A percentile compares a stretch with the other conserved stretches of the same genome.
Conservation (phyloP, 2,797 vertebrate genomes). For the Pangasius mekongensis region DNA sequence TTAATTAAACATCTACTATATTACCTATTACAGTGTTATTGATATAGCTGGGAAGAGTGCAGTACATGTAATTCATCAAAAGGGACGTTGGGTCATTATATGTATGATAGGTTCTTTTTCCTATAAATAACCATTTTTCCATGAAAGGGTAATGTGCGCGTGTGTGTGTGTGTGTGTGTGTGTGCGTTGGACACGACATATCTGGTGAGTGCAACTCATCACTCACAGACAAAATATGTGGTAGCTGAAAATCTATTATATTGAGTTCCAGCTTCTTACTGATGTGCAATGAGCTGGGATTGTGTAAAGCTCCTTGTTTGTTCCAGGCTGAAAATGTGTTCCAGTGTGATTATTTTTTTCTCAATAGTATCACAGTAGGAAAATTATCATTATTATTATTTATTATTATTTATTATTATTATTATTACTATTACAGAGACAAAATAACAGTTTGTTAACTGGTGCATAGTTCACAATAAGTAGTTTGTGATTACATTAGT, state of each 20-base stretch:
- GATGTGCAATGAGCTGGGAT: constrained; percentile 27
- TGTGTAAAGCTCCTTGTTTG: constrained; percentile 37
- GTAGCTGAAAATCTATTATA: constrained; percentile 47
- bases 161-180: neutral
- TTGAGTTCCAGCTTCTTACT: constrained; percentile 33
- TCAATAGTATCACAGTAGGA: constrained; percentile 11
- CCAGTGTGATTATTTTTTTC: neutral
- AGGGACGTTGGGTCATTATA: neutral
- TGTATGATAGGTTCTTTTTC: neutral
- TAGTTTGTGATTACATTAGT: neutral
- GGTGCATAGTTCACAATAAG: no score
- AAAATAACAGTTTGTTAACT: no score
- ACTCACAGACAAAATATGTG: constrained; percentile 23
- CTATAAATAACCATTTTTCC: neutral
- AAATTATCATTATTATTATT: neutral
- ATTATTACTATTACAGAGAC: neutral
- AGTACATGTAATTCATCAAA: neutral
- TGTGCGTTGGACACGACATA: neutral
- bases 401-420: neutral
- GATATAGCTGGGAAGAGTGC: neutral
- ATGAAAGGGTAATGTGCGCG: neutral
- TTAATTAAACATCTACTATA: neutral
- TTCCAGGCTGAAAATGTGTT: constrained; percentile 5
- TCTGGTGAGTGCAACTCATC: constrained; percentile 8
- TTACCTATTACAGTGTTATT: neutral